These are phyloP conservation scores for Chrysolina americana DNA, from an alignment of 2,888 invertebrate genomes.

Conservation along the genomic window DNA sequence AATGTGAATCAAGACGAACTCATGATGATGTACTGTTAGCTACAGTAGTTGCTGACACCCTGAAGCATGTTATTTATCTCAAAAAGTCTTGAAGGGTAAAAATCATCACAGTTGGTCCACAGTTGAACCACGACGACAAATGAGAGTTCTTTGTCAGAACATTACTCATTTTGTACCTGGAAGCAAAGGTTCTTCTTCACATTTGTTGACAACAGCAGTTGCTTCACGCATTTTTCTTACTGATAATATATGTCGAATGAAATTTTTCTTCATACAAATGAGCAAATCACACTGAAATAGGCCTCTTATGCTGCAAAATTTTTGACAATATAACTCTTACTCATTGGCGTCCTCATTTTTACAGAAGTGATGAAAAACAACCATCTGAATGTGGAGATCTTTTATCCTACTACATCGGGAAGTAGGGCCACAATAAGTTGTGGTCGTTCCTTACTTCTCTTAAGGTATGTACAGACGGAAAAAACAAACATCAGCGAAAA, in stretches of 20 bases:
- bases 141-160: constrained; percentile 24
- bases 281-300: background rate
- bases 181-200: constrained; percentile 28
- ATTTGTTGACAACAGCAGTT: constrained; percentile 31
- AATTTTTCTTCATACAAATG: constrained; percentile 25
- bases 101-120: constrained; percentile 15
- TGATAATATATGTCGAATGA: constrained; percentile 13
- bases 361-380: background rate
- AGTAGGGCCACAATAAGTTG: background rate
- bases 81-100: constrained; percentile 12
- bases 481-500: no score
- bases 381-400: background rate
- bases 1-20: background rate
- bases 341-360: background rate
- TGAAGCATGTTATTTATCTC: constrained; percentile 13
- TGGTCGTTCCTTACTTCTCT: no score
- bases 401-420: background rate
- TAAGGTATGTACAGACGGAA: no score
- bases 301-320: constrained; percentile 1
- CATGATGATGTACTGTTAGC: constrained; percentile 15
- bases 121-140: constrained; percentile 18
- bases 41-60: constrained; percentile 18
- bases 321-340: background rate
- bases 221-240: constrained; percentile 27
- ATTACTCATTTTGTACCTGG: constrained; percentile 29